Evolutionary conservation across 64 coral and sea anemone genomes (phyloP).

Genomic region (Cladopsammia gracilis): DNA sequence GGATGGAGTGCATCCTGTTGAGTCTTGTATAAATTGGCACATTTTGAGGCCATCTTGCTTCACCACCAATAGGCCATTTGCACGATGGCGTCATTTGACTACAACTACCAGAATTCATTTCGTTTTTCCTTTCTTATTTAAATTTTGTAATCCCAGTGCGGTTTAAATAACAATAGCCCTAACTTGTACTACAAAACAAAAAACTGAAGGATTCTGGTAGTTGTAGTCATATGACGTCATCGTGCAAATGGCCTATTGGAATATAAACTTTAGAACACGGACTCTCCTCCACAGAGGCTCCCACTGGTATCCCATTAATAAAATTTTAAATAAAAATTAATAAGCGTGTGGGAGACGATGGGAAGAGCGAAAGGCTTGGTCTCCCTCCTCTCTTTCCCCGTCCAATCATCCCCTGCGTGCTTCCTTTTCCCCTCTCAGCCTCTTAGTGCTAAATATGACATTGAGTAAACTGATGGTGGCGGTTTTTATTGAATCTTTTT

Average conservation of each 20-base stretch:
- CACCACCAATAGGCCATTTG: too few relatives aligned
- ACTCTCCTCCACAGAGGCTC: not conserved
- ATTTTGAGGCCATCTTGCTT: too few relatives aligned
- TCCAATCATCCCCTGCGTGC: not conserved
- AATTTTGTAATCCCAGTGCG: too few relatives aligned
- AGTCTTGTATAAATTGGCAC: too few relatives aligned
- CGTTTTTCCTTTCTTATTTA: too few relatives aligned
- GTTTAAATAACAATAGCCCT: too few relatives aligned
- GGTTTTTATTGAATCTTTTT: constrained; percentile 6
- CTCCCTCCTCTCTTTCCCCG: not conserved
- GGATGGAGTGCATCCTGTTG: constrained; percentile 1
- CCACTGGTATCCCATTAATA: not conserved
- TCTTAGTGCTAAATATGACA: not conserved
- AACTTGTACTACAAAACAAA: too few relatives aligned
- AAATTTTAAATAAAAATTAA: not conserved
- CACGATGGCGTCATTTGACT: too few relatives aligned
- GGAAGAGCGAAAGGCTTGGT: not conserved
- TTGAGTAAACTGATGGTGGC: not conserved
- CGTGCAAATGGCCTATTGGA: too few relatives aligned
- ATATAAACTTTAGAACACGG: not conserved
- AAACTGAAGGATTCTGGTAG: too few relatives aligned
- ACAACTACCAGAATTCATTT: too few relatives aligned
- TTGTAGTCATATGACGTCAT: too few relatives aligned
- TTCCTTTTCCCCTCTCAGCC: not conserved
- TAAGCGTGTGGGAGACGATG: not conserved